phyloP scores from a whole-genome alignment of 1,140 invertebrate species.

The Hycleus cichorii region DNA sequence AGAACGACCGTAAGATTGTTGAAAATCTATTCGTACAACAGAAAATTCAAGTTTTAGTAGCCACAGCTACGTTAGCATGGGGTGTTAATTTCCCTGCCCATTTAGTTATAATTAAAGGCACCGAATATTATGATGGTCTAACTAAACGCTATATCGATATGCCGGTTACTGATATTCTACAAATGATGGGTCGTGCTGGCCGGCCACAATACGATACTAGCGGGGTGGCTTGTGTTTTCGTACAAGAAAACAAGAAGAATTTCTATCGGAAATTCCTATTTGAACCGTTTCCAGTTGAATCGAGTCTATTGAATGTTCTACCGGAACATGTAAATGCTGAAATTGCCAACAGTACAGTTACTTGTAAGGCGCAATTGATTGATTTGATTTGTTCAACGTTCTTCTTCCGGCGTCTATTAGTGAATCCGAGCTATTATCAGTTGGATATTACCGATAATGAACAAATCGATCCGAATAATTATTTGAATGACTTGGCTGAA shows the following conservation, averaged over 20 bases:
- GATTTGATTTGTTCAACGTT: conserved; percentile 99
- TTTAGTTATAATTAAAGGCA: conserved; percentile 70
- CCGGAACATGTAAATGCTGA: conserved; percentile 98
- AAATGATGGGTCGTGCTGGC: conserved; percentile 99
- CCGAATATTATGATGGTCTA: conserved; percentile 98
- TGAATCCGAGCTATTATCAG: conserved; percentile 92
- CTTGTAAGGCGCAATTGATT: conserved; percentile 85
- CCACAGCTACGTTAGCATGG: conserved; percentile 97
- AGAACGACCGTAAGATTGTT: conserved; percentile 82
- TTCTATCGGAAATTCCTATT: conserved; percentile 99
- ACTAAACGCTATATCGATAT: conserved; percentile 96
- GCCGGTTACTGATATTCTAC: conserved; percentile 97
- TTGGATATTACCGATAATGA: conserved; percentile 63
- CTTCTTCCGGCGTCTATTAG: conserved; percentile 86
- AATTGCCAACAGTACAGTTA: conserved; percentile 89
- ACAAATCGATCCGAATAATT: conserved; percentile 49
- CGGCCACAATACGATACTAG: conserved; percentile 90
- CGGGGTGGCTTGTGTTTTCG: conserved; percentile 92
- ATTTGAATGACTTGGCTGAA: conserved; percentile 71
- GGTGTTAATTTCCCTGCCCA: conserved; percentile 98
- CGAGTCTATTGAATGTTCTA: conserved; percentile 81
- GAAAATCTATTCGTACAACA: conserved; percentile 95
- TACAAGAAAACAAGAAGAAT: conserved; percentile 97
- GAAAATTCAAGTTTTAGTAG: conserved; percentile 97
- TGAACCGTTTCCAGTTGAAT: conserved; percentile 99